Percentiles rank a stretch among this genome's conserved stretches.
Conservation (phyloP, 37 sponge, comb jelly and placozoan genomes). For the Bolinopsis microptera region DNA sequence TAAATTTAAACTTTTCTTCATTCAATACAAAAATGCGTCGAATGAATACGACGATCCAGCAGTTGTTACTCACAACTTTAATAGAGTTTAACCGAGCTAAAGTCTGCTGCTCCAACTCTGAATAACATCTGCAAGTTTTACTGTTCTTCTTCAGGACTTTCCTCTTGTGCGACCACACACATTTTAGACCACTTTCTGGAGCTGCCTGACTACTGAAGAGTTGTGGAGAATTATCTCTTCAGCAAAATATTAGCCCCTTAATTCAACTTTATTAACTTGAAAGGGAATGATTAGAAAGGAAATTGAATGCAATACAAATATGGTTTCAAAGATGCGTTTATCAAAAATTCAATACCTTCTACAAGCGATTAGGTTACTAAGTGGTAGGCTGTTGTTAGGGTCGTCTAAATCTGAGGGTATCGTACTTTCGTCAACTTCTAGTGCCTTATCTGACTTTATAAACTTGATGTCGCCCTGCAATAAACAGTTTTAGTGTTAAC, state of each 20-base stretch:
- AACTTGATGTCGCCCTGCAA: not conserved
- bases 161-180: conserved; percentile 35
- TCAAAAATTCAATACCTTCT: not conserved
- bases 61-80: conserved; percentile 19
- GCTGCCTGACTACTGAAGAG: not conserved
- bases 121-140: not conserved
- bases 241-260: too few species aligned
- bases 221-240: too few species aligned
- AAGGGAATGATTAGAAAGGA: not conserved
- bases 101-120: conserved; percentile 22
- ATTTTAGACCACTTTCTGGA: conserved; percentile 29
- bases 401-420: conserved; percentile 47
- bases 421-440: not conserved
- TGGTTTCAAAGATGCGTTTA: not conserved
- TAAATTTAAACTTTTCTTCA: too few species aligned
- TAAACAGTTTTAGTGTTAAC: too few species aligned
- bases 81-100: not conserved
- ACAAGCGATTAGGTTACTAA: conserved; percentile 21
- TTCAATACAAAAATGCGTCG: too few species aligned
- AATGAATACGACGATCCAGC: too few species aligned
- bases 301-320: not conserved
- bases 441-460: not conserved
- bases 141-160: conserved; percentile 55
- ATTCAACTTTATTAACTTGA: not conserved
- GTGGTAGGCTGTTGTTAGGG: conserved; percentile 11